Conservation (phyloP, 2,113 vertebrate species). For the Sterrhoptilus dennistouni region DNA sequence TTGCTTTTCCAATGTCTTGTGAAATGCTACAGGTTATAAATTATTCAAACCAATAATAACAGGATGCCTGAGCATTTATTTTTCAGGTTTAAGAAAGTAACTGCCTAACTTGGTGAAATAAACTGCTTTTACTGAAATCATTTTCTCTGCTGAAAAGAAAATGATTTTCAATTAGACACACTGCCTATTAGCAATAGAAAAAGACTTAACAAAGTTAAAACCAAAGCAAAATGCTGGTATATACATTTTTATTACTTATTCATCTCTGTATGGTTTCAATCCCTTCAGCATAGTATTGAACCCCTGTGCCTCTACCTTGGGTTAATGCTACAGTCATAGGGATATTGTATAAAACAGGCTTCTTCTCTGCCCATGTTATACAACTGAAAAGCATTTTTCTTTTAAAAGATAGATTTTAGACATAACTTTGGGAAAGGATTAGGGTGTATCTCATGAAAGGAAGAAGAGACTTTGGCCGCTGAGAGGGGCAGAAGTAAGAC, state of each 20-base stretch:
- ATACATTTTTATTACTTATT: not conserved
- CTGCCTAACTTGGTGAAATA: not conserved
- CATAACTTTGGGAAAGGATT: not conserved
- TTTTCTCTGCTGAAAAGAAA: not conserved
- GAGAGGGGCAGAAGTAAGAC: not conserved
- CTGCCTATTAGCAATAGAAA: not conserved
- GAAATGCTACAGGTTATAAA: conserved; percentile 39
- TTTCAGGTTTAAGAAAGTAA: not conserved
- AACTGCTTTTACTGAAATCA: not conserved
- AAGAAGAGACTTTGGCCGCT: not conserved
- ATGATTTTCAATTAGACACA: not conserved
- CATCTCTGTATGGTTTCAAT: not conserved
- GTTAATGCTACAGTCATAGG: not conserved
- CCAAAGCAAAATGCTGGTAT: not conserved
- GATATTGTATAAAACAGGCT: not conserved
- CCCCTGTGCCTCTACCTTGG: not conserved
- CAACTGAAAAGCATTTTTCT: not conserved
- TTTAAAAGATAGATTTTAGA: not conserved
- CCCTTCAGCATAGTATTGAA: not conserved
- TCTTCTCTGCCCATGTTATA: not conserved
- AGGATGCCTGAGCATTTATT: not conserved
- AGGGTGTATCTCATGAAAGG: not conserved
- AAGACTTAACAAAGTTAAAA: not conserved
- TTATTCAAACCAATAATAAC: conserved; percentile 44
- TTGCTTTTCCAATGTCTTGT: conserved; percentile 16